phyloP scores from a whole-genome alignment of 2,113 vertebrate genomes.

The Cisticola juncidis region DNA sequence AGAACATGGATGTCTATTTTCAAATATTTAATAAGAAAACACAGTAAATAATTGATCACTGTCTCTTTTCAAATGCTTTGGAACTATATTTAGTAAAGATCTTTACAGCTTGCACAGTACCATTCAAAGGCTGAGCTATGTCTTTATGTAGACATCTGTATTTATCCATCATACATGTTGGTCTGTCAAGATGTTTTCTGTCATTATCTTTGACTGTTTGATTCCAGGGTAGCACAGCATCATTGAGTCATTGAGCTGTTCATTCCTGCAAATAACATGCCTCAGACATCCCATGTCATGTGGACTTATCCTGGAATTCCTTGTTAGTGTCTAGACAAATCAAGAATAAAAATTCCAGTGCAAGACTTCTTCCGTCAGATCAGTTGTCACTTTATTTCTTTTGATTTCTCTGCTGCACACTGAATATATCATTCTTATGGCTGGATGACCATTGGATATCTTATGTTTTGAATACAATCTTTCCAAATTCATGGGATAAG shows the following conservation, averaged over 20 bases:
- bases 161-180: not conserved
- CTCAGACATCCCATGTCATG: not conserved
- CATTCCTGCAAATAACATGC: not conserved
- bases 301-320: not conserved
- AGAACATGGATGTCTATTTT: not conserved
- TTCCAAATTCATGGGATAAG: not conserved
- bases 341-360: not conserved
- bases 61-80: not conserved
- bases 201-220: not conserved
- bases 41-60: not conserved
- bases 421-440: not conserved
- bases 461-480: not conserved
- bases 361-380: not conserved
- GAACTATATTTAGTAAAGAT: not conserved
- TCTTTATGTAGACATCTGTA: not conserved
- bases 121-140: not conserved
- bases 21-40: not conserved
- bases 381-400: not conserved
- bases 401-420: not conserved
- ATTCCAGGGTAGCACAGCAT: not conserved
- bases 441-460: not conserved
- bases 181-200: not conserved
- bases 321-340: not conserved
- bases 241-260: not conserved
- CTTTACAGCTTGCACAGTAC: not conserved